Percentiles rank a stretch among this genome's conserved stretches.
phyloP scores from a whole-genome alignment of 2,888 invertebrate species.

The Agrotis ipsilon region DNA sequence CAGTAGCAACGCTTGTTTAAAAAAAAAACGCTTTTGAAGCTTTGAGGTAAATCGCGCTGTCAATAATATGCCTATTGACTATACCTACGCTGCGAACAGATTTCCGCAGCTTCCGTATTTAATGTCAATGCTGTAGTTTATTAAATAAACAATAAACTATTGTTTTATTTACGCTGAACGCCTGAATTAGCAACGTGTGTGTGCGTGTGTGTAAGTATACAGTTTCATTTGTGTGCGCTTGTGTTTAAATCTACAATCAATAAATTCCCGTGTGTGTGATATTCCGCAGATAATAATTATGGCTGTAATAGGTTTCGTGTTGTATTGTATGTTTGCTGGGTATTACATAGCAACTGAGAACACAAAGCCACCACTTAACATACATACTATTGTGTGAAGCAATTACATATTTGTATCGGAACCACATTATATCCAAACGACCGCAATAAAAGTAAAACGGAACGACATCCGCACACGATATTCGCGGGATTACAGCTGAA shows the following conservation, averaged over 20 bases:
- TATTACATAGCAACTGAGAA: constrained; percentile 1
- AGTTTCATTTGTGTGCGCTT: background rate
- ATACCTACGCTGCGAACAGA: constrained; percentile 3
- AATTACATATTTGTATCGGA: constrained; percentile 21
- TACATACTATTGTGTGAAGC: background rate
- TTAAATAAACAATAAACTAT: constrained; percentile 29
- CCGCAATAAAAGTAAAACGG: constrained; percentile 21
- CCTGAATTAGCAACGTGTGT: constrained; percentile 14
- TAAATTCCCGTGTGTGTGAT: background rate
- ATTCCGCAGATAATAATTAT: background rate
- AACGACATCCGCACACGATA: constrained; percentile 14
- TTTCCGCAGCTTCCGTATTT: constrained; percentile 6
- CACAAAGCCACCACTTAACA: background rate
- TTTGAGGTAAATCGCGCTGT: background rate
- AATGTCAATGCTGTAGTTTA: background rate
- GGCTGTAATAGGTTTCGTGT: constrained; percentile 2
- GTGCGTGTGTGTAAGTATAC: background rate
- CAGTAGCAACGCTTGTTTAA: background rate
- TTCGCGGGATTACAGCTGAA: constrained; percentile 25
- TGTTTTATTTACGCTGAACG: constrained; percentile 9
- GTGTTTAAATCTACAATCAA: background rate
- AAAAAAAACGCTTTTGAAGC: background rate
- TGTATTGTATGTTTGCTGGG: background rate
- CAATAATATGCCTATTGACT: background rate
- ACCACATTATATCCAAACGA: constrained; percentile 17